These are phyloP conservation scores for Lophura swinhoii DNA, from an alignment of 2,797 vertebrate genomes.

Conservation along the genomic window DNA sequence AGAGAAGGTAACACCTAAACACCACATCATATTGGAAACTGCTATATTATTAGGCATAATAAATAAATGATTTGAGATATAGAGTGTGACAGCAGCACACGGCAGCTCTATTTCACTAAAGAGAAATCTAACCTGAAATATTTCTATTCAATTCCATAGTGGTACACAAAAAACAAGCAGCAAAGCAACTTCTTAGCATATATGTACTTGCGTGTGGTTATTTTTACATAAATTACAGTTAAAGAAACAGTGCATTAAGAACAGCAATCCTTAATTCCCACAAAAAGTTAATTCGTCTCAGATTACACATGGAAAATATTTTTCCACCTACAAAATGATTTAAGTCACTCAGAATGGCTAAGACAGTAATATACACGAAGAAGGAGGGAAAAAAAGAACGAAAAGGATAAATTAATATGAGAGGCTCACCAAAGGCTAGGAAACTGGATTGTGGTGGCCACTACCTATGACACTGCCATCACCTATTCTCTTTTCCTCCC, in stretches of 20 bases:
- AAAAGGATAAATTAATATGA: background rate
- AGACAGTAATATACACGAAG: background rate
- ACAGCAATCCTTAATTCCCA: background rate
- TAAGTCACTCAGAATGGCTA: background rate
- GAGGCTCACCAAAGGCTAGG: background rate
- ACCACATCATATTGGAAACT: background rate
- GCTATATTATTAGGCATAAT: background rate
- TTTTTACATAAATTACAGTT: background rate
- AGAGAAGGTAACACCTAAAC: slow-evolving; percentile 1
- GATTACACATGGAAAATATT: background rate
- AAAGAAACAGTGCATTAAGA: background rate
- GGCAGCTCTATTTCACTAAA: background rate
- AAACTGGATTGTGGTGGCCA: background rate
- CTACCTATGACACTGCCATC: background rate
- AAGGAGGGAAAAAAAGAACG: background rate
- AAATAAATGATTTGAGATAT: background rate
- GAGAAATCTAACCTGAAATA: slow-evolving; percentile 2
- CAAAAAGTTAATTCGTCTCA: background rate
- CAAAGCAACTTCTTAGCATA: slow-evolving; percentile 30
- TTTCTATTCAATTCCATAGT: background rate
- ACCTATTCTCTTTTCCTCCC: background rate
- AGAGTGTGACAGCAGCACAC: background rate
- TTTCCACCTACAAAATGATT: background rate
- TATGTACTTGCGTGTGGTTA: background rate
- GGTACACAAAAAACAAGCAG: background rate